Evolutionary conservation across 2,888 invertebrate species (phyloP), one percentile per base, ranked within the genome.

Genomic region (Heliconius sara): DNA sequence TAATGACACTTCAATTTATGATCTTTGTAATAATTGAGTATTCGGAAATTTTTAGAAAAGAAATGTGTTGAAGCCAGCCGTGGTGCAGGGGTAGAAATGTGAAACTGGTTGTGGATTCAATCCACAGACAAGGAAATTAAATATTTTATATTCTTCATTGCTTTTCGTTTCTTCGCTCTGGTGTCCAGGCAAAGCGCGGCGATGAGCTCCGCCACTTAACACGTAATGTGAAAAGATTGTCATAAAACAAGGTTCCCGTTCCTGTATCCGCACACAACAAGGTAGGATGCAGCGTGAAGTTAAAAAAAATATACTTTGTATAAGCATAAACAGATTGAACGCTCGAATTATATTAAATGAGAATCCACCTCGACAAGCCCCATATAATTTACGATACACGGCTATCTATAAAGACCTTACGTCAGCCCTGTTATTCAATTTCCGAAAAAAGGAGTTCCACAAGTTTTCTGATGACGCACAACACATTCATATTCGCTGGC

Each of bases 381-480:
- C 16, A 43, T 70, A 70, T 70, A 43, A 70, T 70, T 70, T 47
- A 47, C 70, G 70, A 70, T 70, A 68, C 16, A 43, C 70, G 70
- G 70, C 70, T 47, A 70, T 70, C 43, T 19, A 70, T 70, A 34
- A 39, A 74, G 70, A 74, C n/a, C 43, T 74, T n/a, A 63, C 27
- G 63, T 65, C 66, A 70, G 70, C 68, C 25, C 68, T 78, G 68
- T 79, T 79, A 83, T 83, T 81, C 82, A 82, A 84, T 84, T 84
- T 81, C 80, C 73, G 79, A 71, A 78, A 77, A 81, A 84, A 81
- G 66, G 79, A 83, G 76, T 82, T 81, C 82, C 81, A 83, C 83
- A 83, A 80, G 83, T 80, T 81, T 82, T 83, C 79, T 82, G 85
- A 85, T 84, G 85, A 85, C 83, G 80, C 82, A 83, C 82, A 83